Base-by-base conservation (phyloP, 2,797 vertebrate genomes). In the Neopelma chrysocephalum region DNA sequence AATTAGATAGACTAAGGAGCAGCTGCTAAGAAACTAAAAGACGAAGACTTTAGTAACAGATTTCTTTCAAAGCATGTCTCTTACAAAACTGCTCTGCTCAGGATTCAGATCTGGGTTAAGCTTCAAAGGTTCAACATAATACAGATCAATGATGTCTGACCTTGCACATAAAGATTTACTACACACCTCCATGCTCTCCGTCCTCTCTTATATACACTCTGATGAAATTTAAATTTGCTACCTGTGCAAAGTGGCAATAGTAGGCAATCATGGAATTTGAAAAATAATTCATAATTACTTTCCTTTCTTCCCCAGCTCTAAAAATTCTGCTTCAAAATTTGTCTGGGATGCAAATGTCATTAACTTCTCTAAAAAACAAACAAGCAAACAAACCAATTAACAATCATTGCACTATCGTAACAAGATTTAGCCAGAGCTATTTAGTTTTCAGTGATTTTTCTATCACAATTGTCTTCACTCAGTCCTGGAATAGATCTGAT, bases 1-100 rank as follows among this genome's bases (percentile, higher is more conserved):
- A 97, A 98, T 98, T 97, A 97, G 76, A 42, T 62, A 96, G 93
- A 97, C 89, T 94, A 95, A 94, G 81, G 88, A 97, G 94, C 92
- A 98, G 94, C 94, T 97, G 96, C 94, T 98, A 97, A 94, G 87
- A 87, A 97, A 97, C 29, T 89, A 91, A 97, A 97, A 97, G 71
- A 93, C 87, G 45, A 96, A 91, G 54, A 89, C 31, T 91, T 94
- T 43, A 68, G 87, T 87, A 95, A 96, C 43, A 96, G 73, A 90
- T 94, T 86, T 96, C 72, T 86, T 97, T 90, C 71, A 92, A 89
- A 75, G 31, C 36, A 61, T 29, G 58, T 60, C 13, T 91, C 51
- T 47, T 68, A 34, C 17, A 91, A 78, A 80, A 94, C 58, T 29
- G 4, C 53, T 68, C 50, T 73, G 43, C 56, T 82, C 38, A 36